A percentile compares a stretch with the other conserved stretches of the same genome.
phyloP scores from a whole-genome alignment of 2,888 invertebrate species.

The Cosmopolites sordidus region DNA sequence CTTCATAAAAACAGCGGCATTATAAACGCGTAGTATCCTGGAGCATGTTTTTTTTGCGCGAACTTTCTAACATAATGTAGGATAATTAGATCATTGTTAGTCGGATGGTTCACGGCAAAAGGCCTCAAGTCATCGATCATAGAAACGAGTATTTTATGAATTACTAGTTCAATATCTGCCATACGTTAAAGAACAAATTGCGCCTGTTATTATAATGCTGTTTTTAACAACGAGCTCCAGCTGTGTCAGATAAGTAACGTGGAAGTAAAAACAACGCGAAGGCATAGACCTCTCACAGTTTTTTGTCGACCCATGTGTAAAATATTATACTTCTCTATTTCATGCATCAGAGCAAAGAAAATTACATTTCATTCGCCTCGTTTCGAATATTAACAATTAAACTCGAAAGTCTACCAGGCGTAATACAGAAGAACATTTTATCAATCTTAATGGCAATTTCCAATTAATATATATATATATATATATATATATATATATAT shows the following conservation, averaged over 20 bases:
- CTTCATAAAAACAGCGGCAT: too few species aligned
- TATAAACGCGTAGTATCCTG: too few species aligned
- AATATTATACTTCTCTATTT: slow-evolving; percentile 3
- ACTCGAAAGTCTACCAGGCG: too few species aligned
- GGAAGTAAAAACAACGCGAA: slow-evolving; percentile 6
- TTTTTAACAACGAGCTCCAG: slow-evolving; percentile 11
- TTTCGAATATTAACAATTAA: background rate
- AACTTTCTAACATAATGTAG: background rate
- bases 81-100: slow-evolving; percentile 1
- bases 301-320: slow-evolving; percentile 6
- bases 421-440: too few species aligned
- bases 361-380: slow-evolving; percentile 2
- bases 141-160: background rate
- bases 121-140: background rate
- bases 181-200: background rate
- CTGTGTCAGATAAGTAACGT: slow-evolving; percentile 7
- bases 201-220: background rate
- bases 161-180: slow-evolving; percentile 1
- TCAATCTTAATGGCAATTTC: too few species aligned
- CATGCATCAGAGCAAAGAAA: slow-evolving; percentile 1
- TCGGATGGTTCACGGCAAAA: background rate
- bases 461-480: too few species aligned
- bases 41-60: too few species aligned
- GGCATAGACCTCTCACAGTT: background rate
- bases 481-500: too few species aligned